Percentiles rank a stretch among this genome's conserved stretches.
Evolutionary conservation across 64 coral and sea anemone genomes (phyloP).

Genomic region (Porites australiensis): DNA sequence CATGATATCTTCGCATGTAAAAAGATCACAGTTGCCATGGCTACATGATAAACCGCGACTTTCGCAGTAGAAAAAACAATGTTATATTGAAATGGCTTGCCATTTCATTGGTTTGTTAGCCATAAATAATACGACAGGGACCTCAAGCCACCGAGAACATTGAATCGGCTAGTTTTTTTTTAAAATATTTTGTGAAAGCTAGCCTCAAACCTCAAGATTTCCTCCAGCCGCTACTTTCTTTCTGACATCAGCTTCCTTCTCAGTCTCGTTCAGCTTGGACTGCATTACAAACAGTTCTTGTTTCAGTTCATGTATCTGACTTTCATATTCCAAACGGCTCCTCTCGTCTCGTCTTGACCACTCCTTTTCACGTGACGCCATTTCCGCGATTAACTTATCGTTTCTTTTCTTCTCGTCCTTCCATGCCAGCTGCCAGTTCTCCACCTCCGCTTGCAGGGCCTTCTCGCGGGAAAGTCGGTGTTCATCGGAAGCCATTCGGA

Average conservation of each 20-base stretch:
- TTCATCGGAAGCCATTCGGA: conserved; percentile 56
- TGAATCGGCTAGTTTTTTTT: too few relatives aligned
- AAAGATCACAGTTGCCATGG: too few relatives aligned
- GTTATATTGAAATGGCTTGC: too few relatives aligned
- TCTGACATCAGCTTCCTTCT: conserved; percentile 73
- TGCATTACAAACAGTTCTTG: conserved; percentile 93
- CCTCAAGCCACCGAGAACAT: too few relatives aligned
- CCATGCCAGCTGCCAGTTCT: conserved; percentile 93
- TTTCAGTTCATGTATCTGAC: conserved; percentile 93
- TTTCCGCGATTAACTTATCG: conserved; percentile 86
- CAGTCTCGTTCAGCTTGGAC: conserved; percentile 73
- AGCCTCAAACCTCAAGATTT: conserved; percentile 73
- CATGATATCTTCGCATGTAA: too few relatives aligned
- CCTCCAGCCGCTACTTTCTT: conserved; percentile 80
- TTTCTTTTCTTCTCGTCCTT: conserved; percentile 93
- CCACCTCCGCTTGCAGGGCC: conserved; percentile 72
- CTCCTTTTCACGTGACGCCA: conserved; percentile 86
- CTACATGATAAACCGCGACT: too few relatives aligned
- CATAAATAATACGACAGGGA: too few relatives aligned
- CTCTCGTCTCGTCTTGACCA: conserved; percentile 81
- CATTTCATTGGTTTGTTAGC: too few relatives aligned
- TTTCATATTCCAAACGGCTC: conserved; percentile 79
- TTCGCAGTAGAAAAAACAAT: too few relatives aligned
- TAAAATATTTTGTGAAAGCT: background rate
- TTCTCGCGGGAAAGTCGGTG: conserved; percentile 81